Percentiles rank a stretch among this genome's conserved stretches.
phyloP scores from a whole-genome alignment of 2,113 vertebrate species.

The Trogon surrucura region DNA sequence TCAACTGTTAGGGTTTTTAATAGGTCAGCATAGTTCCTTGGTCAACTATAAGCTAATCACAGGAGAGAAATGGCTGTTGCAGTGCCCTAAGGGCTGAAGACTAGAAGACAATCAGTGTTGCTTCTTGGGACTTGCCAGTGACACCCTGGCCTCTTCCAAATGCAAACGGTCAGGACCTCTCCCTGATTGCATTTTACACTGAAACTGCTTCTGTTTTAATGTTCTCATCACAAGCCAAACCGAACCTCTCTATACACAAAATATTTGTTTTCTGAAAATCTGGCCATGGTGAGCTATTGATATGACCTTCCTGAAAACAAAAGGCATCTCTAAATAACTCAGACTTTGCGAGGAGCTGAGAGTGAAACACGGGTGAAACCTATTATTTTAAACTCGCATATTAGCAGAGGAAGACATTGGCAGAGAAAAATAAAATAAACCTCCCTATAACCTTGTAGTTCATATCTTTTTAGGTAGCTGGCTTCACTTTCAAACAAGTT shows the following conservation, averaged over 20 bases:
- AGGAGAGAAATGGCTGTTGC: background rate
- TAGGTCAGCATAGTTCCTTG: background rate
- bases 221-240: background rate
- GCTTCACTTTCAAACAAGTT: conserved; percentile 24
- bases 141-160: background rate
- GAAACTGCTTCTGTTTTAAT: background rate
- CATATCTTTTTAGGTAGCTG: background rate
- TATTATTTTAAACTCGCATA: background rate
- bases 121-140: background rate
- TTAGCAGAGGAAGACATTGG: background rate
- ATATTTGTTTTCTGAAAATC: background rate
- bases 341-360: background rate
- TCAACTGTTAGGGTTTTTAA: background rate
- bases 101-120: background rate
- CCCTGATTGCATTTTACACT: background rate
- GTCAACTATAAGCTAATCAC: background rate
- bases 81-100: background rate
- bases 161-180: background rate
- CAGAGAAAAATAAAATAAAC: conserved; percentile 31
- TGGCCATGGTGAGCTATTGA: background rate
- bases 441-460: background rate
- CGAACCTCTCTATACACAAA: background rate
- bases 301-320: background rate
- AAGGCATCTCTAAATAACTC: background rate
- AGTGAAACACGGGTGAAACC: background rate